Percentiles rank a stretch among this genome's conserved stretches.
These are phyloP conservation scores for Haliclona indistincta DNA, from an alignment of 37 sponge, comb jelly and placozoan species.

Conservation along the genomic window DNA sequence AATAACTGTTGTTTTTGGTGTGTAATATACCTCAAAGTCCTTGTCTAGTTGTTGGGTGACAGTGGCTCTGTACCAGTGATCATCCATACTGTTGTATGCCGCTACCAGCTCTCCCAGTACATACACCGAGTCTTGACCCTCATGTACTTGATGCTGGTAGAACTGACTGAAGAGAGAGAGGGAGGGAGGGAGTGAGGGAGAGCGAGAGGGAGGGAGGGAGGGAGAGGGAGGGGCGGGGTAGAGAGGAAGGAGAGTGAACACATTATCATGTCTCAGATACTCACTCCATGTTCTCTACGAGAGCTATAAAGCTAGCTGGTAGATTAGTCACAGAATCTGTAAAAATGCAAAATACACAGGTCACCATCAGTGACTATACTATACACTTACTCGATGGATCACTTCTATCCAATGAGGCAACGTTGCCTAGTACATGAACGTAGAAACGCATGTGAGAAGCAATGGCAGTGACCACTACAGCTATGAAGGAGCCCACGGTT, in stretches of 20 bases:
- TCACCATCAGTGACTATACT: too few relatives aligned
- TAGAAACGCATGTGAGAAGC: conserved; percentile 25
- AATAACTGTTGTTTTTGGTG: too few relatives aligned
- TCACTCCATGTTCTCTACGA: background rate
- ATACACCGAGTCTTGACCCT: background rate
- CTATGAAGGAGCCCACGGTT: conserved; percentile 11
- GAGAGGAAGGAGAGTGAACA: background rate
- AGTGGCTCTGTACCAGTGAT: conserved; percentile 9
- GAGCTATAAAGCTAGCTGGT: background rate
- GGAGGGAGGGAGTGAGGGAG: conserved; percentile 14
- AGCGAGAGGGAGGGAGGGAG: conserved; percentile 18
- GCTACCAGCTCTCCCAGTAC: conserved; percentile 9
- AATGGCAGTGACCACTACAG: conserved; percentile 47
- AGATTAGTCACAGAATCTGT: background rate
- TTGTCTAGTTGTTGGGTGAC: background rate
- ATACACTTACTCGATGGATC: too few relatives aligned
- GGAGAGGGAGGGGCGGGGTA: background rate
- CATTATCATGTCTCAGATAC: background rate
- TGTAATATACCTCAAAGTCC: background rate
- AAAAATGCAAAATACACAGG: too few relatives aligned
- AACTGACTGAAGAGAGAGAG: background rate
- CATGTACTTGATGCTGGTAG: background rate
- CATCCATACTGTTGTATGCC: background rate
- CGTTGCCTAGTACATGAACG: background rate
- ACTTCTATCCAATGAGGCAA: too few relatives aligned